Evolutionary conservation across 2,113 vertebrate species (phyloP).

Genomic region (Phasianus colchicus): DNA sequence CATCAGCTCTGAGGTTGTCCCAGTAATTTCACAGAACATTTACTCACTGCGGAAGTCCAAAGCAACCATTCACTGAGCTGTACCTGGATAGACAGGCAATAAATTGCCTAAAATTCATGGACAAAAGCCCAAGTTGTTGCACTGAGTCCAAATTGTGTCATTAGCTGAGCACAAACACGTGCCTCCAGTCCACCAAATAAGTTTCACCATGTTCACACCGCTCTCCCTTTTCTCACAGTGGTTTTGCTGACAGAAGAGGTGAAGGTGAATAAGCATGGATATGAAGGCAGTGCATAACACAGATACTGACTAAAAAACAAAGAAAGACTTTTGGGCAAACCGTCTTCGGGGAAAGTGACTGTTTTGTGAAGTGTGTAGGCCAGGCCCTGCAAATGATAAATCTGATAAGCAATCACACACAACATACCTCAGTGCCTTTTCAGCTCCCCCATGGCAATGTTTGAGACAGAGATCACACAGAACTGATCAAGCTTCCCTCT

Average conservation of each 20-base stretch:
- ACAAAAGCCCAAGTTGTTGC: neutral
- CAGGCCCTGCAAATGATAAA: neutral
- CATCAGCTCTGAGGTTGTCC: neutral
- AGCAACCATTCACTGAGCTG: neutral
- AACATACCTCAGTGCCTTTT: neutral
- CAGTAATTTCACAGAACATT: neutral
- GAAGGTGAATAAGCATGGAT: neutral
- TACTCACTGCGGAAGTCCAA: neutral
- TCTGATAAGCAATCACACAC: neutral
- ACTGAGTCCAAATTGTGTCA: neutral
- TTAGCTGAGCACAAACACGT: neutral
- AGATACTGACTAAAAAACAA: neutral
- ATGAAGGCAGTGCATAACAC: neutral
- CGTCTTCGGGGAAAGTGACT: neutral
- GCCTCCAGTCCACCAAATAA: neutral
- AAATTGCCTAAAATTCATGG: neutral
- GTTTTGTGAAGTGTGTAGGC: neutral
- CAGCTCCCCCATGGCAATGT: neutral
- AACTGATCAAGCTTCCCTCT: neutral
- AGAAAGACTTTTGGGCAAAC: neutral
- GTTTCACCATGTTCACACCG: accelerated
- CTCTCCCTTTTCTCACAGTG: neutral
- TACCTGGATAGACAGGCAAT: neutral
- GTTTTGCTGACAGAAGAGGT: neutral
- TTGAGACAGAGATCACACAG: neutral